Percentiles rank a stretch among this genome's conserved stretches.
phyloP scores from a whole-genome alignment of 2,113 vertebrate species.

The Limnothrissa miodon region DNA sequence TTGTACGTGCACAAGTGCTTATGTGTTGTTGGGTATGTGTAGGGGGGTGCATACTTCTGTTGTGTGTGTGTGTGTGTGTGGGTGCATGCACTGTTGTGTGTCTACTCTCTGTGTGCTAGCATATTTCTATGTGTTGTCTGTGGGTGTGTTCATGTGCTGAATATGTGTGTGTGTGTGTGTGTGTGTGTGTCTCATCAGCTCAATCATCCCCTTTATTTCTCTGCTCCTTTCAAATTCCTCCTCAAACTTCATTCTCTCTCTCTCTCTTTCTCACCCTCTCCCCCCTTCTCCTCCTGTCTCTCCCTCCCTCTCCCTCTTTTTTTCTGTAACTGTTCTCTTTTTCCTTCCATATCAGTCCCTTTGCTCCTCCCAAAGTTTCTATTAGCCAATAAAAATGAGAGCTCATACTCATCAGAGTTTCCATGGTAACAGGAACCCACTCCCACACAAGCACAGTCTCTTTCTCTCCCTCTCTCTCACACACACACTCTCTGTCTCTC shows the following conservation, averaged over 20 bases:
- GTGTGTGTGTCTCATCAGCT: not conserved
- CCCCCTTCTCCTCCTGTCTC: not conserved
- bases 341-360: not conserved
- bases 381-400: constrained; percentile 16
- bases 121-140: not conserved
- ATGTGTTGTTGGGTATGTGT: not conserved
- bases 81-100: not conserved
- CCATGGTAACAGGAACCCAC: constrained; percentile 34
- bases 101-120: not conserved
- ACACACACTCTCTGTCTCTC: not conserved
- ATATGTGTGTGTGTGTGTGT: too few relatives aligned
- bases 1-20: too few relatives aligned
- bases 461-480: not conserved
- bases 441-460: too few relatives aligned
- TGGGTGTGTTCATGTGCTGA: not conserved
- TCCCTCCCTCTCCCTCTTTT: not conserved
- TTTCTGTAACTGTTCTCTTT: not conserved
- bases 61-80: not conserved
- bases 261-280: not conserved
- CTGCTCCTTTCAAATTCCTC: not conserved
- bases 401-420: constrained; percentile 29
- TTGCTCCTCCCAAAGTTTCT: not conserved
- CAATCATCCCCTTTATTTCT: not conserved
- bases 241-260: not conserved
- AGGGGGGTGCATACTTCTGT: not conserved